Evolutionary conservation across 2,113 vertebrate genomes (phyloP), one percentile per base, ranked within the genome.

Genomic region (Taurulus bubalis): DNA sequence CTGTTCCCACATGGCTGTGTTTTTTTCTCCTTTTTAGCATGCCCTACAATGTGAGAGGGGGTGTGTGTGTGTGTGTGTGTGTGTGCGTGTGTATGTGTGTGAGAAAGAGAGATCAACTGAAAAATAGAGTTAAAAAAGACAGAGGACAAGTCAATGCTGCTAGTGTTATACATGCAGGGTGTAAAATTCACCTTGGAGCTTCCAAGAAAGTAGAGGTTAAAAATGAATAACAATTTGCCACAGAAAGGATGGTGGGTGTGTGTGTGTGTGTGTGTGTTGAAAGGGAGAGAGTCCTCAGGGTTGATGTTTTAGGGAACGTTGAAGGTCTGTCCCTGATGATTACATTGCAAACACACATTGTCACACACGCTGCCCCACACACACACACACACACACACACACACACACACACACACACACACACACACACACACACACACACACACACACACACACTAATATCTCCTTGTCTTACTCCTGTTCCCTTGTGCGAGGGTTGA

Each of bases 161-260:
- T 92, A 15, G 45, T 79, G 95, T 95, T 95, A 81, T 94, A 94
- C 92, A 82, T 15, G 18, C 32, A 68, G 12, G 70, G 94, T 82
- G 95, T 96, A 95, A 97, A 93, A 90, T 85, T 95, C 94, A 91
- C 90, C 71, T 87, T 93, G 91, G 82, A 93, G 90, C 34, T 72
- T 58, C 58, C 12, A 83, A 94, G 90, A 30, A 79, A 79, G 93
- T 90, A 90, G 93, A 94, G 94, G 90, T 97, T 97, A 96, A 96
- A 97, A 97, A 97, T 97, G 96, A 98, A 97, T 97, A 96, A 97
- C 96, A 96, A 96, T 95, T 90, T 93, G 14, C 36, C 28, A 77
- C 34, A 76, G 64, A 72, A 67, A 8, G 11, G 20, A 53, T 12
- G 28, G 24, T 84, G 40, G 71, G 76, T 40, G 73, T 68, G 42